phyloP scores from a whole-genome alignment of 2,888 invertebrate genomes.

The Cyaniris semiargus region DNA sequence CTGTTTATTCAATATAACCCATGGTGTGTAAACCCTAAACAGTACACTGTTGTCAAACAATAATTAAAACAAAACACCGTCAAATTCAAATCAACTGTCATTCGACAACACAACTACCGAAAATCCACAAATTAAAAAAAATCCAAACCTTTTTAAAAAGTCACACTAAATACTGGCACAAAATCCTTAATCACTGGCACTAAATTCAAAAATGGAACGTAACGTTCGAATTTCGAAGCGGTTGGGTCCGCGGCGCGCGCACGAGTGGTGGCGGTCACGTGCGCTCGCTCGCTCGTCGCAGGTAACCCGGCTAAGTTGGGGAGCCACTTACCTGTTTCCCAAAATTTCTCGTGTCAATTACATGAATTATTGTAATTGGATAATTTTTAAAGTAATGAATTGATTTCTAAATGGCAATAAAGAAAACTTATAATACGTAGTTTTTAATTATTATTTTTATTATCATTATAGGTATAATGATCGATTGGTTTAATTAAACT shows the following conservation, averaged over 20 bases:
- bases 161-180: conserved; percentile 63
- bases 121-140: conserved; percentile 39
- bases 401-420: neutral
- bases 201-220: conserved; percentile 57
- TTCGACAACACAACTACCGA: neutral
- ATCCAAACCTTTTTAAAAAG: conserved; percentile 56
- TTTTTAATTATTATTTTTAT: neutral
- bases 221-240: conserved; percentile 61
- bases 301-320: conserved; percentile 63
- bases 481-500: neutral
- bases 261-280: conserved; percentile 74
- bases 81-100: conserved; percentile 7
- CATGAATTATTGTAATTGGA: neutral
- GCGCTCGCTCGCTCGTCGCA: conserved; percentile 60
- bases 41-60: neutral
- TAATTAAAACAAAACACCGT: neutral
- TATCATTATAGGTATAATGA: neutral
- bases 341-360: conserved; percentile 29
- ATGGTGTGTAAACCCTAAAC: neutral
- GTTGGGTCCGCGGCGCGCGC: conserved; percentile 72
- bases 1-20: neutral
- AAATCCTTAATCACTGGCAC: conserved; percentile 74
- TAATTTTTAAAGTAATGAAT: neutral
- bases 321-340: conserved; percentile 44
- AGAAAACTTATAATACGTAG: neutral